Base-by-base conservation (phyloP, 2,888 invertebrate species). In the Andrena hattorfiana region DNA sequence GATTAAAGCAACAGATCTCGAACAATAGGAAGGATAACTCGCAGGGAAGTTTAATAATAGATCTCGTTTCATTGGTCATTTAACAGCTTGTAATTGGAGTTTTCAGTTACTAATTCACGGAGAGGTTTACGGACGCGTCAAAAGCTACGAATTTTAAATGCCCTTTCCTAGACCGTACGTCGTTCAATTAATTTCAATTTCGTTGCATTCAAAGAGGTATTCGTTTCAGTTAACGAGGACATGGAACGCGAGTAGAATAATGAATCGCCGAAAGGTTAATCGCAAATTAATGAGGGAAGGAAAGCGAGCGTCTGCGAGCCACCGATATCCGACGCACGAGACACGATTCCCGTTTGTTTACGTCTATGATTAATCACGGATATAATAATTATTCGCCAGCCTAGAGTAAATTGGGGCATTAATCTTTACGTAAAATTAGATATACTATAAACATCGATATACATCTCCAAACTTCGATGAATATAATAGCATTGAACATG, bases 211-310 rank as follows among this genome's bases (percentile, higher is more conserved):
- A 59, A 56, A 49, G 51, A 66, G 48, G 35, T 60, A 72, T 73
- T 74, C 67, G 54, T 68, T 66, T 68, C 35, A 51, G 60, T 76
- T 73, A 77, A 73, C 67, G 66, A 73, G 64, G 42, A 48, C 23
- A 35, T 73, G 59, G 20, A 23, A 64, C 51, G 42, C 23, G n/a
- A 23, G 20, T 32, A 48, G 32, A 64, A 83, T 63, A 73, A 85
- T 71, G 63, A 85, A 85, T 72, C 84, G 60, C 28, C 76, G 60
- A 51, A 59, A 20, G 71, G 71, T 80, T 85, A 83, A 83, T 80
- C 71, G 64, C 32, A 35, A 73, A 75, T 62, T 85, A 80, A 85
- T 83, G 67, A 70, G 48, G 69, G 72, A 66, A 68, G 54, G 28
- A 8, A 54, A 20, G 32, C 16, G 56, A 78, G 28, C 20, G 56